Conservation (phyloP, 2,888 invertebrate species). For the Parnassius glacialis region DNA sequence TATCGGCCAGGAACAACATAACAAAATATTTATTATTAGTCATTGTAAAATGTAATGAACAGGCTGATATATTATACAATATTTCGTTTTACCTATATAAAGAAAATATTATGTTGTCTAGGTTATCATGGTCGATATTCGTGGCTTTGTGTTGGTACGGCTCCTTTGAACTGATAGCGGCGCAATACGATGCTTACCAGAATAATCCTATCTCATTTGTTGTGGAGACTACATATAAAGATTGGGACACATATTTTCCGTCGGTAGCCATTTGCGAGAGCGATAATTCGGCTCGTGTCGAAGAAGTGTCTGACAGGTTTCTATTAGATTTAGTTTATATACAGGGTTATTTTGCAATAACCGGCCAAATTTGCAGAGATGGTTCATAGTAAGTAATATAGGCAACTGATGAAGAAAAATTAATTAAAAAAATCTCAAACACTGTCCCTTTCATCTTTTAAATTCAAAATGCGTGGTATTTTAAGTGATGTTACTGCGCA, state of each 20-base stretch:
- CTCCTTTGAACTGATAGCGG: slow-evolving; percentile 77
- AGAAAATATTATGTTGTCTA: slow-evolving; percentile 38
- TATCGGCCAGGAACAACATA: too few relatives aligned
- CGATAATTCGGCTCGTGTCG: slow-evolving; percentile 84
- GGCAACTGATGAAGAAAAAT: too few relatives aligned
- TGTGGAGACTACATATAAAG: slow-evolving; percentile 87
- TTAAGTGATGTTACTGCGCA: too few relatives aligned
- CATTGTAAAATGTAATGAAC: too few relatives aligned
- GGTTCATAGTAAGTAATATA: too few relatives aligned
- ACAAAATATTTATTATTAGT: too few relatives aligned
- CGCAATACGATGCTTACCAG: slow-evolving; percentile 83
- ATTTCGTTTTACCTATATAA: background rate
- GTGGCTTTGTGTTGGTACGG: slow-evolving; percentile 83
- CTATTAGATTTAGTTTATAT: background rate
- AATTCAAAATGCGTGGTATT: too few relatives aligned
- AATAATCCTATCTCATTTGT: slow-evolving; percentile 89
- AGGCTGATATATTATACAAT: too few relatives aligned
- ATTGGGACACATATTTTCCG: slow-evolving; percentile 88
- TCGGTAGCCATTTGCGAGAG: slow-evolving; percentile 86
- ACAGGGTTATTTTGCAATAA: too few relatives aligned
- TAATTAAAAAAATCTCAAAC: too few relatives aligned
- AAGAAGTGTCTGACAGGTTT: slow-evolving; percentile 83
- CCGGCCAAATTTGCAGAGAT: too few relatives aligned
- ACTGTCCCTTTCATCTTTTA: too few relatives aligned
- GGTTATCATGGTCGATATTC: slow-evolving; percentile 83